Conservation (phyloP, 2,888 invertebrate genomes). For the Abrostola tripartita region DNA sequence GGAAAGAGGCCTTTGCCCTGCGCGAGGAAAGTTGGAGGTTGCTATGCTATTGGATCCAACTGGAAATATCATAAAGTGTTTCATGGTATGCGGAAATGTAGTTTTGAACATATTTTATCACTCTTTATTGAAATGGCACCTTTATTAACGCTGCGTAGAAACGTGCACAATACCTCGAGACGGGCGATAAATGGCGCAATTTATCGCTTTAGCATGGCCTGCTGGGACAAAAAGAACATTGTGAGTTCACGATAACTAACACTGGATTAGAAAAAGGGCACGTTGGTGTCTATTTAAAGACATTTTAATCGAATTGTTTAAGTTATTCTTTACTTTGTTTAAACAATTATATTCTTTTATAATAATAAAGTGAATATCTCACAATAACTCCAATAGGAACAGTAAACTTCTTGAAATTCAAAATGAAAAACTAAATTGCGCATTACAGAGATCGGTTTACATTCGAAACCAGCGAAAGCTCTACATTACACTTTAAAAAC, state of each 20-base stretch:
- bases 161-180: slow-evolving; percentile 30
- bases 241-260: slow-evolving; percentile 18
- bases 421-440: too few species aligned
- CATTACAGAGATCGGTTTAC: too few species aligned
- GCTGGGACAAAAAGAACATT: slow-evolving; percentile 32
- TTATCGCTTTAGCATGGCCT: slow-evolving; percentile 29
- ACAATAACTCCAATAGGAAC: too few species aligned
- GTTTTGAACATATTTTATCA: slow-evolving; percentile 6
- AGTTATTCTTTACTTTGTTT: too few species aligned
- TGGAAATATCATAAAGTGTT: slow-evolving; percentile 3
- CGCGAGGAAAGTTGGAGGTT: too few species aligned
- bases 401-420: too few species aligned
- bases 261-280: slow-evolving; percentile 28
- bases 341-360: too few species aligned
- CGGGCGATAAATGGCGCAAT: slow-evolving; percentile 30
- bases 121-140: slow-evolving; percentile 4
- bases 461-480: too few species aligned
- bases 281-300: slow-evolving; percentile 2
- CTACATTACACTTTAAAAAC: too few species aligned
- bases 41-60: too few species aligned
- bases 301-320: not conserved
- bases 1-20: too few species aligned
- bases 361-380: too few species aligned
- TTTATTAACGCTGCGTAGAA: slow-evolving; percentile 8
- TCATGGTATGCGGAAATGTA: not conserved